Evolutionary conservation across 2,888 invertebrate species (phyloP).

Genomic region (Drosophila flavopinicola): DNA sequence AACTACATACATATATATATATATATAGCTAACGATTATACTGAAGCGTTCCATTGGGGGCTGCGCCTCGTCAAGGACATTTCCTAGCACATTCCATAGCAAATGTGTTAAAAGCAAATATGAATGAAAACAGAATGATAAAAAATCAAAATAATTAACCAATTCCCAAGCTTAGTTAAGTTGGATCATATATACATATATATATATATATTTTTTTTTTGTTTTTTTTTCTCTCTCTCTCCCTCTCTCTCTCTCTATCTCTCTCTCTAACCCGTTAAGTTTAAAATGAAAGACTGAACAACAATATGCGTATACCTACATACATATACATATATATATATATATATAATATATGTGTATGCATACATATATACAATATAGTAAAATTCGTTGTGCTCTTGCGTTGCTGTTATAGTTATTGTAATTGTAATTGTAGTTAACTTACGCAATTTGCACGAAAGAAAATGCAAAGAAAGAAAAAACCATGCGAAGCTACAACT

Average conservation of each 20-base stretch:
- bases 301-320: conserved; percentile 55
- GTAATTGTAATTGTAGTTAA: conserved; percentile 45
- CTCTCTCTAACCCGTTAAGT: conserved; percentile 67
- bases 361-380: conserved; percentile 42
- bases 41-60: conserved; percentile 57
- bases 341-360: conserved; percentile 20
- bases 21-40: conserved; percentile 39
- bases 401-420: conserved; percentile 42
- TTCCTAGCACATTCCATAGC: conserved; percentile 55
- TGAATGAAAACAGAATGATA: conserved; percentile 18
- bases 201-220: conserved; percentile 19
- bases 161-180: conserved; percentile 38
- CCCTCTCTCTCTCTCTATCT: conserved; percentile 25
- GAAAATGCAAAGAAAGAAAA: conserved; percentile 1
- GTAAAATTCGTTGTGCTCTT: conserved; percentile 45
- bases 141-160: conserved; percentile 34
- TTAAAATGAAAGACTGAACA: conserved; percentile 73
- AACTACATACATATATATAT: conserved; percentile 12
- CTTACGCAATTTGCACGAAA: conserved; percentile 27
- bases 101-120: conserved; percentile 23
- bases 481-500: conserved; percentile 23
- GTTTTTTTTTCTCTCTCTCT: conserved; percentile 22
- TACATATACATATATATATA: conserved; percentile 15
- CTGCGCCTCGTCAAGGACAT: conserved; percentile 51
- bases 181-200: conserved; percentile 22